Evolutionary conservation across 2,113 vertebrate genomes (phyloP), one percentile per base, ranked within the genome.

Genomic region (Otolemur garnettii): DNA sequence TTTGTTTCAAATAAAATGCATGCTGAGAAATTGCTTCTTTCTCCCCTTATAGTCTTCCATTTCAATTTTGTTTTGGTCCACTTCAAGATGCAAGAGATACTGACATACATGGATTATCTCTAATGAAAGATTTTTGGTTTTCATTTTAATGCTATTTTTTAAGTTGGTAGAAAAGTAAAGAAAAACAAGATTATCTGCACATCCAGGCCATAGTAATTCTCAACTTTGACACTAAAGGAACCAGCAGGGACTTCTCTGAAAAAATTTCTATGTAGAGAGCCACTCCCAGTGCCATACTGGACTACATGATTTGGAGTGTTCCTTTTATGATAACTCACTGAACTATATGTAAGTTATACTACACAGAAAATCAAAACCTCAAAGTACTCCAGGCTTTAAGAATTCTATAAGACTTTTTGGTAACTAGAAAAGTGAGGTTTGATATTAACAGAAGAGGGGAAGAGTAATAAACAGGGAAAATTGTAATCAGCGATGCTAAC

Each of bases 91-190:
- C 12, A 57, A 92, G 11, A 66, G 3, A 80, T 19, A 59, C 28
- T 30, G 24, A 59, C 7, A 75, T 50, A 68, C 5, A 35, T 30
- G 24, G 12, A 42, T 33, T 45, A 13, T 35, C 15, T 87, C 68
- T 75, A 50, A 82, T 26, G 30, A 75, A 2, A 82, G 13, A 59
- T 42, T 64, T 83, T 64, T 33, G 18, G 21, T 14, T 87, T 89
- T 85, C 75, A 80, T 60, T 85, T 94, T 53, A 95, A 53, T 84
- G 14, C 50, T 77, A 4, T 86, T 92, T 84, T 71, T 55, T 71
- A 86, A 72, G 74, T 50, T 30, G 17, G 21, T 86, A 15, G 38
- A 45, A 83, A 96, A 93, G 59, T 69, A 69, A 91, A 64, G 68
- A 66, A 96, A 87, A 80, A 30, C 33, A 88, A 93, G 72, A 88